Evolutionary conservation across 2,888 invertebrate species (phyloP).

Genomic region (Drosophila niveifrons): DNA sequence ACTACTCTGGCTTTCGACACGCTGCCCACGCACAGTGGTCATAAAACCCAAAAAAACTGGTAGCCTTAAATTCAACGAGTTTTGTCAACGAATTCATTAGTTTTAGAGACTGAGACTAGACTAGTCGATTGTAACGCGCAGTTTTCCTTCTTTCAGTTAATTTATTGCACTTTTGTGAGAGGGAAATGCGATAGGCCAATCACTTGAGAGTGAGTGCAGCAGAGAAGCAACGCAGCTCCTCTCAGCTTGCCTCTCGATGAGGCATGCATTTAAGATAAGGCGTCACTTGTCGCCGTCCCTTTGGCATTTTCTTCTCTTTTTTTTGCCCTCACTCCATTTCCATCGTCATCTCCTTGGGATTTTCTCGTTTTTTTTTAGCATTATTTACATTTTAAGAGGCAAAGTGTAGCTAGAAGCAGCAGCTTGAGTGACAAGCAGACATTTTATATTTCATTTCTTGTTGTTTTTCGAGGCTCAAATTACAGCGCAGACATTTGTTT

Average conservation of each 20-base stretch:
- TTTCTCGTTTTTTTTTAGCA: conserved; percentile 66
- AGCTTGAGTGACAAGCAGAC: conserved; percentile 62
- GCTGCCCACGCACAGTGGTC: conserved; percentile 48
- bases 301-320: conserved; percentile 54
- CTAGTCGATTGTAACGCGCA: conserved; percentile 41
- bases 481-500: conserved; percentile 61
- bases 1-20: conserved; percentile 25
- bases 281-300: conserved; percentile 70
- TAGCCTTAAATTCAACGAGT: conserved; percentile 71
- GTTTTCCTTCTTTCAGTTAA: conserved; percentile 24
- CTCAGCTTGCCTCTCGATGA: conserved; percentile 38
- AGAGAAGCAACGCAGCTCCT: neutral
- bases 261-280: conserved; percentile 80
- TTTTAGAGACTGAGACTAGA: conserved; percentile 35
- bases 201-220: conserved; percentile 64
- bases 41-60: conserved; percentile 38
- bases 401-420: neutral
- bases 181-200: conserved; percentile 79
- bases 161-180: conserved; percentile 12
- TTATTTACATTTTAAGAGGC: conserved; percentile 76
- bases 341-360: conserved; percentile 19
- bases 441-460: neutral
- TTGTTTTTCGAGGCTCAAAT: conserved; percentile 52
- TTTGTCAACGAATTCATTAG: conserved; percentile 79
- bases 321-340: conserved; percentile 3